Percentiles rank a stretch among this genome's conserved stretches.
phyloP scores from a whole-genome alignment of 2,797 vertebrate species.

The Silurus aristotelis region DNA sequence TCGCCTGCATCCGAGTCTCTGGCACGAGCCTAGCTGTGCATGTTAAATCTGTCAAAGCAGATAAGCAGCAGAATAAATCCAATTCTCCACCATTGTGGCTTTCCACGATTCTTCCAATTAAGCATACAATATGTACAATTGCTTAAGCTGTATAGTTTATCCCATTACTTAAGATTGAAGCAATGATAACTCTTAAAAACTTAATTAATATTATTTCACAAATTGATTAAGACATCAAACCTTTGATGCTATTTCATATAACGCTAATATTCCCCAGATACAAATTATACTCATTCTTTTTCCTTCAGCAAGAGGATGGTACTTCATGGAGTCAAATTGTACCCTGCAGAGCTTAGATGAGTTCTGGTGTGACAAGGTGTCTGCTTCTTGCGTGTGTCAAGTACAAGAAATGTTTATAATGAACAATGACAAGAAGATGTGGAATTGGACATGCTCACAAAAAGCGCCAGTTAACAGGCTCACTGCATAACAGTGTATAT shows the following conservation, averaged over 20 bases:
- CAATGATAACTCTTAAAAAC: constrained; percentile 30
- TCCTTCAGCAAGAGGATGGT: constrained; percentile 20
- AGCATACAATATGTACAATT: constrained; percentile 31
- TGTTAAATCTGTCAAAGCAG: constrained; percentile 51
- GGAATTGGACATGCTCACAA: constrained; percentile 24
- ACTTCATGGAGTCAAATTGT: constrained; percentile 44
- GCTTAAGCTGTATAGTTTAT: constrained; percentile 41
- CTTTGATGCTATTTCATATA: constrained; percentile 37
- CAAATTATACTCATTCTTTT: constrained; percentile 49
- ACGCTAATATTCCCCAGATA: constrained; percentile 23
- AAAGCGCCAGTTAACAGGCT: constrained; percentile 31
- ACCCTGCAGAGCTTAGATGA: constrained; percentile 45
- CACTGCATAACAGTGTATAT: background rate
- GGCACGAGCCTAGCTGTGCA: constrained; percentile 5
- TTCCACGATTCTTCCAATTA: constrained; percentile 45
- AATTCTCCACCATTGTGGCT: constrained; percentile 33
- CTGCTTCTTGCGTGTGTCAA: constrained; percentile 38
- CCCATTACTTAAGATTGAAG: constrained; percentile 47
- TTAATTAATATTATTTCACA: constrained; percentile 40
- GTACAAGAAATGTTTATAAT: constrained; percentile 47
- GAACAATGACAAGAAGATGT: constrained; percentile 42
- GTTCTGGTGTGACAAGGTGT: constrained; percentile 41
- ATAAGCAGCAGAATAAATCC: constrained; percentile 56
- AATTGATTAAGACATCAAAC: constrained; percentile 47
- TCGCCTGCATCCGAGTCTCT: constrained; percentile 11